phyloP scores from a whole-genome alignment of 2,113 vertebrate species.

The Vombatus ursinus region DNA sequence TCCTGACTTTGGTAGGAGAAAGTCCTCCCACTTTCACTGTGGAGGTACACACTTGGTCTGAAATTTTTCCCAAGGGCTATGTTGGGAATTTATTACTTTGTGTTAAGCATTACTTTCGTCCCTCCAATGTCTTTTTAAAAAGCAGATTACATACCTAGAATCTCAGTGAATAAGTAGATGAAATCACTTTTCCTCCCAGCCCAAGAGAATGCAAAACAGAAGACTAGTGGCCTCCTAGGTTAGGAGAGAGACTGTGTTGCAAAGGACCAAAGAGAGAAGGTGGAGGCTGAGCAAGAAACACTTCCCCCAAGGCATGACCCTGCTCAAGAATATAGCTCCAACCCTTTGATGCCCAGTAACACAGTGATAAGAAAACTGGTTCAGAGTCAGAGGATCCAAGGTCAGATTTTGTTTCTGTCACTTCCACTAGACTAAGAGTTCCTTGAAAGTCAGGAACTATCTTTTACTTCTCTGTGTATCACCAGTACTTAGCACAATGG shows the following conservation, averaged over 20 bases:
- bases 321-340: neutral
- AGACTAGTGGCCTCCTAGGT: neutral
- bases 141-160: neutral
- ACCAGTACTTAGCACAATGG: neutral
- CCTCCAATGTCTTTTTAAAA: neutral
- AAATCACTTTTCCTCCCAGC: neutral
- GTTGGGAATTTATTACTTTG: neutral
- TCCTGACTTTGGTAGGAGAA: neutral
- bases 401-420: neutral
- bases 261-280: neutral
- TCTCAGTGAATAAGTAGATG: neutral
- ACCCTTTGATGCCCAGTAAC: neutral
- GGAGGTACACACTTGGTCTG: neutral
- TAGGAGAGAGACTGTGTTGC: neutral
- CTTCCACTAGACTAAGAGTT: neutral
- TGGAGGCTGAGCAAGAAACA: neutral
- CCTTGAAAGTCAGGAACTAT: neutral
- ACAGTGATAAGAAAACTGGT: neutral
- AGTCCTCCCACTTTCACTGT: neutral
- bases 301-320: neutral
- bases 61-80: neutral
- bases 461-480: neutral
- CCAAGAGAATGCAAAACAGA: neutral
- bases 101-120: neutral
- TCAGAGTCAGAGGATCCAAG: neutral